phyloP scores from a whole-genome alignment of 1,140 invertebrate species.

The Brachionus rubens region DNA sequence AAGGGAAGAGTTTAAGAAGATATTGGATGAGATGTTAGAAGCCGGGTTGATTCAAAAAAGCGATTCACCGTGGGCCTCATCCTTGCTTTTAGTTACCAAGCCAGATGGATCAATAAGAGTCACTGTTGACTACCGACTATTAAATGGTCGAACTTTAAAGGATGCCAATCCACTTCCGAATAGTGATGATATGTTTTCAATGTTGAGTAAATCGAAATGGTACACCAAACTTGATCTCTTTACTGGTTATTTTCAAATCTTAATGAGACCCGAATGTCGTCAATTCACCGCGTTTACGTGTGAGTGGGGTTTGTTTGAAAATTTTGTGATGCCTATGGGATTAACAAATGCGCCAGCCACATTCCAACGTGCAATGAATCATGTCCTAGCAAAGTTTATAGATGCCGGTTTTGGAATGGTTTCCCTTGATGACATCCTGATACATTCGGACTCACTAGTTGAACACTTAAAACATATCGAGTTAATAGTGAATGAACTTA shows the following conservation, averaged over 20 bases:
- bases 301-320: neutral
- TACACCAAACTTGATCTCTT: no score
- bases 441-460: neutral
- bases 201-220: no score
- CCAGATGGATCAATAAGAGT: neutral
- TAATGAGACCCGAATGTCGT: no score
- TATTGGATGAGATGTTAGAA: neutral
- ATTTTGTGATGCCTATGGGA: neutral
- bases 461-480: neutral
- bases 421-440: neutral
- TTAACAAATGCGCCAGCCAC: slow-evolving; percentile 14
- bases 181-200: no score
- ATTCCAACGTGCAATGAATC: neutral
- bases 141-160: neutral
- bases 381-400: neutral
- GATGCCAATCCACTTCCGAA: no score
- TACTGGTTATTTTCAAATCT: no score
- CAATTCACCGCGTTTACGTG: neutral
- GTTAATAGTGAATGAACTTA: neutral
- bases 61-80: neutral
- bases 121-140: neutral
- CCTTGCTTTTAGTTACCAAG: neutral
- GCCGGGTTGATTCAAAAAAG: slow-evolving; percentile 45
- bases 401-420: neutral
- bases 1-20: no score